Evolutionary conservation across 2,797 vertebrate genomes (phyloP).

Genomic region (Cyclopterus lumpus): DNA sequence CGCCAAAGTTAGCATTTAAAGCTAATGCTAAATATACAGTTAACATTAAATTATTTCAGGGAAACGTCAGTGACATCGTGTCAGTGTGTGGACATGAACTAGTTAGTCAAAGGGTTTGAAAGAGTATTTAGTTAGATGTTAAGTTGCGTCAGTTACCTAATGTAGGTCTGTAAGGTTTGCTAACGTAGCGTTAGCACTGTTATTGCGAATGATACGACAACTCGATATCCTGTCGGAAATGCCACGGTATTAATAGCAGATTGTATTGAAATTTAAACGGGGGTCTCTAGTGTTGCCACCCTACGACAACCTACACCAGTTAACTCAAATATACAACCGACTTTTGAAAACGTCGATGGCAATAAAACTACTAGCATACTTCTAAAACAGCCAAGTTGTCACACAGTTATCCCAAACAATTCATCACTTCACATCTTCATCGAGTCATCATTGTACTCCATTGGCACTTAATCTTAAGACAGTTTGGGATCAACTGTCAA

Average conservation of each 20-base stretch:
- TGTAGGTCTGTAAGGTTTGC: constrained; percentile 1
- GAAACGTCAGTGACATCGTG: background rate
- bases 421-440: background rate
- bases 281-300: fast-evolving
- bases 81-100: constrained; percentile 1
- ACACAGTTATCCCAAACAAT: constrained; percentile 38
- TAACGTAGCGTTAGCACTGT: constrained; percentile 34
- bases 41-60: background rate
- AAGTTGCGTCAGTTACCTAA: background rate
- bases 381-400: constrained; percentile 27
- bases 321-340: too few relatives aligned
- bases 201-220: background rate
- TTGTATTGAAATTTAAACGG: background rate
- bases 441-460: too few relatives aligned
- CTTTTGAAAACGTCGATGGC: background rate
- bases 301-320: fast-evolving
- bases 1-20: constrained; percentile 25
- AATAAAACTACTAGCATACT: background rate
- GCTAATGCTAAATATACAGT: constrained; percentile 47
- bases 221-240: background rate
- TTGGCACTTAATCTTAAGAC: fast-evolving
- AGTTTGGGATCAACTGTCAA: too few relatives aligned
- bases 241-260: too few relatives aligned
- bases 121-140: background rate
- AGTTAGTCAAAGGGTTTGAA: fast-evolving